These are phyloP conservation scores for Cataglyphis livida DNA, from an alignment of 2,888 invertebrate genomes.

Conservation along the genomic window DNA sequence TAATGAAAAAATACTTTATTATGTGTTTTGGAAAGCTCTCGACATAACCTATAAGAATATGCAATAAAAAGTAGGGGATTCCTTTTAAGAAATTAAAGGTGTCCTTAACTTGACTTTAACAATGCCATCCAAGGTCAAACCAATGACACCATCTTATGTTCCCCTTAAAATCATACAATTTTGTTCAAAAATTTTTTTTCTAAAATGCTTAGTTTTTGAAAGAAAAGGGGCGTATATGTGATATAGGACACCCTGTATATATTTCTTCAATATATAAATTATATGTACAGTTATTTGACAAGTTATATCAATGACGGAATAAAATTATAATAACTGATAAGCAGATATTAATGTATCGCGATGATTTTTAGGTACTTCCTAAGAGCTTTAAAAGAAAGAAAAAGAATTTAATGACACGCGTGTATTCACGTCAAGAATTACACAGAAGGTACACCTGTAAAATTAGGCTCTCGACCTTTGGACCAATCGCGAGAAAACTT, in stretches of 20 bases:
- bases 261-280: constrained; percentile 9
- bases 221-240: too few relatives aligned
- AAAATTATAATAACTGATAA: background rate
- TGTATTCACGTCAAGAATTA: background rate
- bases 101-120: too few relatives aligned
- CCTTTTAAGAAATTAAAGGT: too few relatives aligned
- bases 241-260: background rate
- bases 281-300: background rate
- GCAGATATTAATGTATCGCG: background rate
- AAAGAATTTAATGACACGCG: background rate
- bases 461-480: background rate
- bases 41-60: too few relatives aligned
- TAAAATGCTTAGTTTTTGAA: too few relatives aligned
- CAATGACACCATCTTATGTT: too few relatives aligned
- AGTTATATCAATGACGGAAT: background rate
- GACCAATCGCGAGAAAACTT: background rate
- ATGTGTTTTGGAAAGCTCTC: too few relatives aligned
- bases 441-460: background rate
- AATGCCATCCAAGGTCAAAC: too few relatives aligned
- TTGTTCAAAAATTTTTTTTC: too few relatives aligned
- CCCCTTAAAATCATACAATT: too few relatives aligned
- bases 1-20: too few relatives aligned
- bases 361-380: background rate
- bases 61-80: too few relatives aligned
- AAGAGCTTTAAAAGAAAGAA: background rate